phyloP scores from a whole-genome alignment of 1,140 invertebrate genomes.

The Drosophila suzukii region DNA sequence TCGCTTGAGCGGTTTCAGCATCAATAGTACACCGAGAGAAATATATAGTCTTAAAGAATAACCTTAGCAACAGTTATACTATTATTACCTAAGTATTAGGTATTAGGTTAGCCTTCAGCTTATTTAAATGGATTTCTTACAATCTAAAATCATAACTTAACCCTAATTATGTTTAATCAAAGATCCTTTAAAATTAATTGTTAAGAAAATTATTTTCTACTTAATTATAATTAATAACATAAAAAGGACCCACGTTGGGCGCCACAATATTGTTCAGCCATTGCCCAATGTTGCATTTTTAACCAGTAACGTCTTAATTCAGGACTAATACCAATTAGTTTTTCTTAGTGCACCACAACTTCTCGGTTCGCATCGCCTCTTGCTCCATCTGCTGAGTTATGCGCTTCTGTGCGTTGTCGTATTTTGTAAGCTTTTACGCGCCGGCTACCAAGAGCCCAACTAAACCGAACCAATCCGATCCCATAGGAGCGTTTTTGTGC shows the following conservation, averaged over 20 bases:
- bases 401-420: constrained; percentile 79
- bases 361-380: constrained; percentile 1
- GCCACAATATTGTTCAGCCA: too few relatives aligned
- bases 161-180: too few relatives aligned
- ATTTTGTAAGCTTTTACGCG: constrained; percentile 81
- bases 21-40: background rate
- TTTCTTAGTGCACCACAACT: constrained; percentile 1
- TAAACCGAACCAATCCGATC: constrained; percentile 3
- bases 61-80: too few relatives aligned
- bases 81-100: too few relatives aligned
- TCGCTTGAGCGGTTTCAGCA: constrained; percentile 1
- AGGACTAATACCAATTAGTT: background rate
- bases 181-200: too few relatives aligned
- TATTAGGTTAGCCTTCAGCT: too few relatives aligned
- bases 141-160: too few relatives aligned
- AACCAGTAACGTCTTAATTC: too few relatives aligned
- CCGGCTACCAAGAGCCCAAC: constrained; percentile 58
- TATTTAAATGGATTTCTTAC: too few relatives aligned
- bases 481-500: constrained; percentile 1
- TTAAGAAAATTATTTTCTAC: too few relatives aligned
- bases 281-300: too few relatives aligned
- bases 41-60: background rate
- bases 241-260: background rate
- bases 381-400: constrained; percentile 65
- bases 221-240: too few relatives aligned